phyloP scores from a whole-genome alignment of 2,113 vertebrate genomes.

The Hepsetus odoe region DNA sequence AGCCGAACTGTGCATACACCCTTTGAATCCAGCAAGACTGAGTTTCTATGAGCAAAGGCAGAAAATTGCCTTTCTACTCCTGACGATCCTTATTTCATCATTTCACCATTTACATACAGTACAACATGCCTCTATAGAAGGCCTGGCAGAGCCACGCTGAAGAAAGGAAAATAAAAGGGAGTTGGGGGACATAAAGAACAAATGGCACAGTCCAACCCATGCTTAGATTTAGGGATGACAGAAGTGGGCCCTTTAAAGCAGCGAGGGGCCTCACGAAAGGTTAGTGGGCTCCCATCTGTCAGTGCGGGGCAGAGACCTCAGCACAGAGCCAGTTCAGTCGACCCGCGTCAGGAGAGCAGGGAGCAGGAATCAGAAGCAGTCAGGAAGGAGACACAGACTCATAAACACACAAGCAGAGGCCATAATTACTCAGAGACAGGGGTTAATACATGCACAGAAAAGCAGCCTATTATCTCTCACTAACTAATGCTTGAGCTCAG shows the following conservation, averaged over 20 bases:
- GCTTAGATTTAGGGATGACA: not conserved
- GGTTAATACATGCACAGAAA: slow-evolving; percentile 13
- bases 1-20: not conserved
- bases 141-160: not conserved
- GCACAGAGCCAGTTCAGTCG: slow-evolving; percentile 12
- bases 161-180: not conserved
- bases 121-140: not conserved
- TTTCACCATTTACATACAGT: slow-evolving; percentile 12
- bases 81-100: not conserved
- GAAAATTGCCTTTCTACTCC: not conserved
- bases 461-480: slow-evolving; percentile 2
- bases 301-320: slow-evolving; percentile 26
- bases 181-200: not conserved
- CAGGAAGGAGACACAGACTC: not conserved
- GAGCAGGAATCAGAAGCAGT: not conserved
- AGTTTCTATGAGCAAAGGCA: not conserved
- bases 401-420: not conserved
- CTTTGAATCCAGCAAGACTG: not conserved
- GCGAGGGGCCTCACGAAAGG: slow-evolving; percentile 16
- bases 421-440: not conserved
- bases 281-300: slow-evolving; percentile 54
- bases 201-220: not conserved
- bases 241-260: slow-evolving; percentile 1
- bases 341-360: slow-evolving; percentile 21
- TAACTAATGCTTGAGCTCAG: slow-evolving; percentile 17